These are phyloP conservation scores for Apogon hyalosoma DNA, from an alignment of 2,797 vertebrate genomes.

Conservation along the genomic window DNA sequence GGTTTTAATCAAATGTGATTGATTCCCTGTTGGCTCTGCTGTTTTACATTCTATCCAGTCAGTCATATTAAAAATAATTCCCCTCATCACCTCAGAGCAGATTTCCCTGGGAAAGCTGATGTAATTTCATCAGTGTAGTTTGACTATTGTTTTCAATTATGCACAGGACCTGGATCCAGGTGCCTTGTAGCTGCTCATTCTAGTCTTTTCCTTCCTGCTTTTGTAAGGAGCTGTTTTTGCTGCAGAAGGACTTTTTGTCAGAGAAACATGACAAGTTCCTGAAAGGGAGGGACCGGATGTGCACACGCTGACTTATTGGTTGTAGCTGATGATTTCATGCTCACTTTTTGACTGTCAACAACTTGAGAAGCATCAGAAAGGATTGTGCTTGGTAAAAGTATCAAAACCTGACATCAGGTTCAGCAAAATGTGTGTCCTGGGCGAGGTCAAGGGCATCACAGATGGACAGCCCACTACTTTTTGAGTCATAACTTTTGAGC, in stretches of 20 bases:
- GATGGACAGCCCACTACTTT: too few species aligned
- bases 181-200: conserved; percentile 39
- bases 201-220: conserved; percentile 76
- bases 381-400: conserved; percentile 14
- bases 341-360: conserved; percentile 27
- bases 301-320: conserved; percentile 30
- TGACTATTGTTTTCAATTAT: conserved; percentile 57
- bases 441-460: too few species aligned
- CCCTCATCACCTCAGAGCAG: conserved; percentile 24
- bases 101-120: conserved; percentile 40
- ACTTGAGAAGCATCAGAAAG: conserved; percentile 8
- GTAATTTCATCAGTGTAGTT: conserved; percentile 37
- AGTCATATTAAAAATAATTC: conserved; percentile 18
- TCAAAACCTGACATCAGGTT: conserved; percentile 33
- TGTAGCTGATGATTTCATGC: conserved; percentile 30
- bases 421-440: too few species aligned
- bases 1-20: not conserved
- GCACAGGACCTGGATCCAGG: conserved; percentile 37
- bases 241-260: conserved; percentile 21
- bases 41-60: not conserved
- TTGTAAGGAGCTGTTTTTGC: conserved; percentile 66
- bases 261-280: conserved; percentile 34
- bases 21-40: not conserved
- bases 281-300: conserved; percentile 7
- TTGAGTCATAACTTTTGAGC: too few species aligned